These are phyloP conservation scores for Phlogophora meticulosa DNA, from an alignment of 2,888 invertebrate genomes.

Conservation along the genomic window DNA sequence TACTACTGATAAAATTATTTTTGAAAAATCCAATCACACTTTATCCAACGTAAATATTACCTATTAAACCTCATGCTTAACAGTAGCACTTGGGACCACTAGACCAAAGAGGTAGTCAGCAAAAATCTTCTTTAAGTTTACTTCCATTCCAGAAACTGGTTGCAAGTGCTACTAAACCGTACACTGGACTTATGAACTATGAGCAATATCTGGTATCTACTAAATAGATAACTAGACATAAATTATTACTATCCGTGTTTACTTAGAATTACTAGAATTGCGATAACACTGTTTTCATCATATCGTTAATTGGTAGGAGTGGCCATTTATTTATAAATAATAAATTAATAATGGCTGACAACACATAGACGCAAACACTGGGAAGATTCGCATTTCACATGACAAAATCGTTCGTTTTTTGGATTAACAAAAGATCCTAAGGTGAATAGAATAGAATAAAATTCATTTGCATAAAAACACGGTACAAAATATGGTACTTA, in stretches of 20 bases:
- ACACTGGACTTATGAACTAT: constrained; percentile 26
- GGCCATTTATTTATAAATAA: background rate
- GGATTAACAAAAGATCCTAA: too few species aligned
- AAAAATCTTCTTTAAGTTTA: background rate
- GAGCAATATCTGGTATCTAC: background rate
- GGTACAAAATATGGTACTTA: too few species aligned
- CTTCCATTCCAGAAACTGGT: constrained; percentile 10
- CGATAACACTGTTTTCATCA: constrained; percentile 34
- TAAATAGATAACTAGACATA: background rate
- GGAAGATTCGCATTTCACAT: too few species aligned
- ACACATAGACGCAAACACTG: background rate
- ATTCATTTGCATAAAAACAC: too few species aligned
- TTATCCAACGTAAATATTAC: too few species aligned
- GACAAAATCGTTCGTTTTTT: too few species aligned
- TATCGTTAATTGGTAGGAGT: constrained; percentile 6
- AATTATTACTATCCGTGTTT: constrained; percentile 36
- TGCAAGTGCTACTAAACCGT: background rate
- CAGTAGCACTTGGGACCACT: background rate
- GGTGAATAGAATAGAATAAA: too few species aligned
- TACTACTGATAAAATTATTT: too few species aligned
- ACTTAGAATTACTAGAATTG: constrained; percentile 1
- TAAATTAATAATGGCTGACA: background rate
- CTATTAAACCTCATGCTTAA: too few species aligned
- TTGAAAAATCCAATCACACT: too few species aligned
- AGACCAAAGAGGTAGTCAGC: background rate